Evolutionary conservation across 2,888 invertebrate genomes (phyloP).

Genomic region (Octodonta nipae): DNA sequence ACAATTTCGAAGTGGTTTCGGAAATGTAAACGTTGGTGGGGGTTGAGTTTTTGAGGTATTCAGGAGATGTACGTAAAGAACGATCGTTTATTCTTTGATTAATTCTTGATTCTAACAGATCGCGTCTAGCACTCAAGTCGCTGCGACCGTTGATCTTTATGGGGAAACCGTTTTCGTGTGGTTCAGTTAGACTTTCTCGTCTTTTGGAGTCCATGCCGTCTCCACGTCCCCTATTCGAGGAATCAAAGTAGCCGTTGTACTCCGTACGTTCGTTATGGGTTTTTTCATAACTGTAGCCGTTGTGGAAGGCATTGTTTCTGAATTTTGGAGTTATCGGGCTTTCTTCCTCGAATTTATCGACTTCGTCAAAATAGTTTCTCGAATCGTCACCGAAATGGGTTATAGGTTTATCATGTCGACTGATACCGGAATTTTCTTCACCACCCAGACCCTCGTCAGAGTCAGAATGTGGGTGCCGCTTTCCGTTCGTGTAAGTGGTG

Average conservation of each 20-base stretch:
- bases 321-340: constrained; percentile 48
- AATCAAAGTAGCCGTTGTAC: constrained; percentile 33
- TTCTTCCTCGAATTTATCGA: constrained; percentile 35
- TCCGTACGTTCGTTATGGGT: constrained; percentile 30
- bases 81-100: constrained; percentile 42
- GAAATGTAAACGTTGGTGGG: constrained; percentile 38
- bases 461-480: constrained; percentile 49
- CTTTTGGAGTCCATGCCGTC: constrained; percentile 54
- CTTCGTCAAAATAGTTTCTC: constrained; percentile 10
- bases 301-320: constrained; percentile 39
- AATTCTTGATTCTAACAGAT: constrained; percentile 62
- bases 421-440: constrained; percentile 42
- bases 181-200: constrained; percentile 37
- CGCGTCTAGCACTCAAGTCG: constrained; percentile 58
- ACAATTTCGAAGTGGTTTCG: constrained; percentile 43
- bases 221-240: constrained; percentile 45
- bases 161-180: constrained; percentile 20
- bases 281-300: constrained; percentile 40
- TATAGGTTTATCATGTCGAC: constrained; percentile 20
- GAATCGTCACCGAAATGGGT: constrained; percentile 38
- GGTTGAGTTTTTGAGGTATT: constrained; percentile 21
- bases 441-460: constrained; percentile 71
- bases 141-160: constrained; percentile 29
- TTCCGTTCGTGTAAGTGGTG: constrained; percentile 36
- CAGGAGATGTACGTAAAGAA: constrained; percentile 32